Percentiles rank a stretch among this genome's conserved stretches.
Evolutionary conservation across 1,140 invertebrate genomes (phyloP).

Genomic region (Diorhabda elongata): DNA sequence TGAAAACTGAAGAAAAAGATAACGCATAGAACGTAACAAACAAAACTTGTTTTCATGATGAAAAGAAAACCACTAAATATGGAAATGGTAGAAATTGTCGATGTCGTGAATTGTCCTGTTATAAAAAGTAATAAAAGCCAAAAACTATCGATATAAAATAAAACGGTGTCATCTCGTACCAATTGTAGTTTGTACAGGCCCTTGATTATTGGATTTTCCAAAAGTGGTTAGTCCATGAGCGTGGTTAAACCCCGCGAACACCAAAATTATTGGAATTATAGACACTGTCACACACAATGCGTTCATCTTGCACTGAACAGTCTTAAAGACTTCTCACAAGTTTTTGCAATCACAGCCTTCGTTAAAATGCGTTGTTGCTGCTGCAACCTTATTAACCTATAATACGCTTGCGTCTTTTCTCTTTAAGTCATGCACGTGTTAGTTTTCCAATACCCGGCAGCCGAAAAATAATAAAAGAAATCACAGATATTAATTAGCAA

Average conservation of each 20-base stretch:
- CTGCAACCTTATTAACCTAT: conserved; percentile 13
- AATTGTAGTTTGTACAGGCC: conserved; percentile 19
- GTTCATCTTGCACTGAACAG: conserved; percentile 39
- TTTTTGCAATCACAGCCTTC: conserved; percentile 17
- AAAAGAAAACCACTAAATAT: background rate
- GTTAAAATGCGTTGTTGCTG: conserved; percentile 15
- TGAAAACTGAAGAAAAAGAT: background rate
- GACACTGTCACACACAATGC: conserved; percentile 46
- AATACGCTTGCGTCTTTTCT: conserved; percentile 13
- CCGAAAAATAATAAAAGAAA: too few species aligned
- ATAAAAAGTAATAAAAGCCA: conserved; percentile 4
- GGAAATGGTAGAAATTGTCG: background rate
- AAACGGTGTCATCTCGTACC: conserved; percentile 25
- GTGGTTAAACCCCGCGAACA: conserved; percentile 46
- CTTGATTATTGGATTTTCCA: conserved; percentile 39
- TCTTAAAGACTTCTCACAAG: conserved; percentile 4
- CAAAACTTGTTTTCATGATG: conserved; percentile 6
- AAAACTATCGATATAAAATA: conserved; percentile 18
- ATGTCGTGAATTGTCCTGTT: background rate
- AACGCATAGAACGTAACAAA: background rate
- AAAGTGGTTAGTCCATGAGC: conserved; percentile 46
- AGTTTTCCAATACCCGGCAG: background rate
- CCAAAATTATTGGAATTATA: conserved; percentile 41
- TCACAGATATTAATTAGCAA: too few species aligned
- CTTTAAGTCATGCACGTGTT: conserved; percentile 18